These are phyloP conservation scores for Dasysyrphus albostriatus DNA, from an alignment of 2,888 invertebrate species.

Conservation along the genomic window DNA sequence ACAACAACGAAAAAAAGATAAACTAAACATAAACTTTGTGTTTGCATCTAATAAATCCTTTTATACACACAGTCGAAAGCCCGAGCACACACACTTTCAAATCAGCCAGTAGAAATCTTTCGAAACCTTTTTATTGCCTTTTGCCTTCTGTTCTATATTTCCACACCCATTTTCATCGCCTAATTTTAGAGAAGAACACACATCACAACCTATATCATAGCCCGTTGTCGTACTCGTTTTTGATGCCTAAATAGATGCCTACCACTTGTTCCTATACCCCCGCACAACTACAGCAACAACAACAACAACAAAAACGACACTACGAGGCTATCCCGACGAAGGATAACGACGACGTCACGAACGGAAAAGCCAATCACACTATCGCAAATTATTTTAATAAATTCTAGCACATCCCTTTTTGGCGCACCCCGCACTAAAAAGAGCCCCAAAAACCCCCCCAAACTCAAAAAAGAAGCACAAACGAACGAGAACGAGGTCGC, in stretches of 20 bases:
- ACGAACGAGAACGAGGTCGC: conserved; percentile 67
- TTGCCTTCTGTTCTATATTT: conserved; percentile 72
- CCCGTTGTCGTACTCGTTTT: conserved; percentile 17
- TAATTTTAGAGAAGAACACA: conserved; percentile 73
- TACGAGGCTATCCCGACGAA: conserved; percentile 58
- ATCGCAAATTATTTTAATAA: conserved; percentile 83
- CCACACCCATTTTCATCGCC: conserved; percentile 75
- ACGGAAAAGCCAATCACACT: conserved; percentile 83
- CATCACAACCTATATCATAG: conserved; percentile 49
- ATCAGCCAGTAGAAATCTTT: conserved; percentile 70
- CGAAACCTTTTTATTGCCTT: conserved; percentile 69
- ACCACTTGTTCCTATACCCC: conserved; percentile 60
- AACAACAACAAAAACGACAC: conserved; percentile 40
- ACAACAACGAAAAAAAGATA: conserved; percentile 30
- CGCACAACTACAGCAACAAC: conserved; percentile 51
- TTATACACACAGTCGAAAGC: conserved; percentile 37
- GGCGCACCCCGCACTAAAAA: conserved; percentile 79
- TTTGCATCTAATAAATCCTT: conserved; percentile 68
- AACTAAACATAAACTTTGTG: conserved; percentile 73
- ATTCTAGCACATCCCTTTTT: conserved; percentile 82
- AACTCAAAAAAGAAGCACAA: conserved; percentile 66
- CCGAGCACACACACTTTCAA: conserved; percentile 34
- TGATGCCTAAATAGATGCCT: conserved; percentile 73
- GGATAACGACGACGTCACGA: conserved; percentile 64
- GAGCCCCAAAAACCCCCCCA: conserved; percentile 76